Conservation (phyloP, 2,888 invertebrate genomes). For the Chromoteleia sp. region DNA sequence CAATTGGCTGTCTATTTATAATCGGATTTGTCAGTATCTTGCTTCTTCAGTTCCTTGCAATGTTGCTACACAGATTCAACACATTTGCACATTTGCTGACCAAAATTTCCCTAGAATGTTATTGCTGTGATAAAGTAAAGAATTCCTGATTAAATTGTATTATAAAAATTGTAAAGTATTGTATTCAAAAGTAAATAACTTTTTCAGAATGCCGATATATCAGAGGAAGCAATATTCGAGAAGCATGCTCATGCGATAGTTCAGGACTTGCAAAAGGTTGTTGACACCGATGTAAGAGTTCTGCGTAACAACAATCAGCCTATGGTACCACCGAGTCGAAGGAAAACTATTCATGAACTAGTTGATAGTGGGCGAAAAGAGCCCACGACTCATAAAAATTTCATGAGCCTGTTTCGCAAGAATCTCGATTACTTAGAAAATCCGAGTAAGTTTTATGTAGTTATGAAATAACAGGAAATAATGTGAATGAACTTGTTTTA, state of each 20-base stretch:
- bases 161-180: background rate
- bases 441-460: slow-evolving; percentile 48
- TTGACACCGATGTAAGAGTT: slow-evolving; percentile 85
- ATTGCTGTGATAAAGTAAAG: slow-evolving; percentile 90
- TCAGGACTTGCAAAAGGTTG: slow-evolving; percentile 92
- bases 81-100: slow-evolving; percentile 90
- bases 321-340: slow-evolving; percentile 92
- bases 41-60: slow-evolving; percentile 88
- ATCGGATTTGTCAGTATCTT: slow-evolving; percentile 87
- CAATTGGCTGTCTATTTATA: slow-evolving; percentile 88
- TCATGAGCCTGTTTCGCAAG: slow-evolving; percentile 76
- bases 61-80: slow-evolving; percentile 88
- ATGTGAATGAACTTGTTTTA: no score
- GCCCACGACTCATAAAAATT: slow-evolving; percentile 89
- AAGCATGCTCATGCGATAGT: slow-evolving; percentile 95
- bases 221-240: slow-evolving; percentile 90
- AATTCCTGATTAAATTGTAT: slow-evolving; percentile 4
- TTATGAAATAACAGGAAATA: background rate
- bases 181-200: background rate
- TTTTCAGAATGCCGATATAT: slow-evolving; percentile 90
- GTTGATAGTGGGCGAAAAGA: slow-evolving; percentile 94
- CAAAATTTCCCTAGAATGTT: slow-evolving; percentile 95
- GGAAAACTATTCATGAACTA: slow-evolving; percentile 94
- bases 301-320: slow-evolving; percentile 90
- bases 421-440: slow-evolving; percentile 72